Evolutionary conservation across 2,888 invertebrate genomes (phyloP).

Genomic region (Meghimatium bilineatum): DNA sequence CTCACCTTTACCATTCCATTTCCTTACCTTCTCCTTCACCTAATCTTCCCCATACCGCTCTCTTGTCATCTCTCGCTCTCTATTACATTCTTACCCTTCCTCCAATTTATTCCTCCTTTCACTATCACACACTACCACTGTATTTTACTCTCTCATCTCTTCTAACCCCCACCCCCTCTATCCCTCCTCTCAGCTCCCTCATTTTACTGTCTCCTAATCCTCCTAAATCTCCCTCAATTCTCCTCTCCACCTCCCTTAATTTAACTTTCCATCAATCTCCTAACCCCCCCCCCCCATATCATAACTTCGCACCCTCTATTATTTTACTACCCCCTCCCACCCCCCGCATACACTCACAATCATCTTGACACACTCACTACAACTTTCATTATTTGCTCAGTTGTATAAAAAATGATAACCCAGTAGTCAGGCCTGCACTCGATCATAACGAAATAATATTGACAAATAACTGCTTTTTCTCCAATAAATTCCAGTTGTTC

Average conservation of each 20-base stretch:
- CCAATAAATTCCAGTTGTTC: conserved; percentile 27
- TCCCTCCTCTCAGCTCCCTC: neutral
- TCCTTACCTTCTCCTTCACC: too few relatives aligned
- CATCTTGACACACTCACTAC: neutral
- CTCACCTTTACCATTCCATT: too few relatives aligned
- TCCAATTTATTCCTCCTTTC: too few relatives aligned
- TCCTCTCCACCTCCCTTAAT: neutral
- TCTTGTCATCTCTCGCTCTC: too few relatives aligned
- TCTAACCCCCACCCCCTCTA: neutral
- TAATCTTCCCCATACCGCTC: too few relatives aligned
- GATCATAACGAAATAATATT: conserved; percentile 34
- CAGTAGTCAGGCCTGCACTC: conserved; percentile 2
- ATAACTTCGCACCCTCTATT: neutral
- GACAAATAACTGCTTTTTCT: conserved; percentile 33
- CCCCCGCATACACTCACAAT: neutral
- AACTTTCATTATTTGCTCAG: conserved; percentile 6
- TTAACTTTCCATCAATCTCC: neutral
- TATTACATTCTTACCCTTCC: too few relatives aligned
- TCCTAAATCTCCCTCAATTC: neutral
- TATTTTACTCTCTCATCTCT: too few relatives aligned
- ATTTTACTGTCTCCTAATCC: neutral
- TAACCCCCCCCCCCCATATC: neutral
- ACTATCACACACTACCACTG: too few relatives aligned
- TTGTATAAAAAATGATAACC: conserved; percentile 21
- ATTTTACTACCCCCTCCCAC: too few relatives aligned